phyloP scores from a whole-genome alignment of 2,113 vertebrate genomes.

The Leucopternis melanops region DNA sequence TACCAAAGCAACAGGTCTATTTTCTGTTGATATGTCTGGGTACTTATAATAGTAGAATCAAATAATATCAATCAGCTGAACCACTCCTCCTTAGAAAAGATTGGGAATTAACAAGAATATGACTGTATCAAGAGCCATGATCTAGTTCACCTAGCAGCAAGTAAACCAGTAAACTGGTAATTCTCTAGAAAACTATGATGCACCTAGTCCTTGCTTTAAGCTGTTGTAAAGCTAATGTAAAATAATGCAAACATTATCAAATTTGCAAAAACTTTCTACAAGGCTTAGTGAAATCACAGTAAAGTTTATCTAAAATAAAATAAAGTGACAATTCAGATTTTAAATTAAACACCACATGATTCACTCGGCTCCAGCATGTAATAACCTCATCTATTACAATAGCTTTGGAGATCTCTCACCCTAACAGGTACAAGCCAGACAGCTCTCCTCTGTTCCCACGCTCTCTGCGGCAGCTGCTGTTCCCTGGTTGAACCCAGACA shows the following conservation, averaged over 20 bases:
- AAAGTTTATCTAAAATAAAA: neutral
- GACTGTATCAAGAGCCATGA: neutral
- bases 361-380: neutral
- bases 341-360: neutral
- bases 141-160: neutral
- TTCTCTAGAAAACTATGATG: neutral
- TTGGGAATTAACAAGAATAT: neutral
- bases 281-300: neutral
- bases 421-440: too few species aligned
- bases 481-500: too few species aligned
- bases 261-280: neutral
- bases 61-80: neutral
- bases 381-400: neutral
- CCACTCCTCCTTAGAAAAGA: neutral
- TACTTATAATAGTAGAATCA: neutral
- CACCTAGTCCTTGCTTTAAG: neutral
- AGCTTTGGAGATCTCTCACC: neutral
- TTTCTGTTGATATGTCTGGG: neutral
- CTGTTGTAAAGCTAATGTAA: neutral
- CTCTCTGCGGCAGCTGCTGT: too few species aligned
- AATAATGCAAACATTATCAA: neutral
- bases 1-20: neutral
- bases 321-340: too few species aligned
- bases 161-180: neutral
- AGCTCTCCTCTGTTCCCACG: too few species aligned